Evolutionary conservation across 2,113 vertebrate species (phyloP).

Genomic region (Etia nguti): DNA sequence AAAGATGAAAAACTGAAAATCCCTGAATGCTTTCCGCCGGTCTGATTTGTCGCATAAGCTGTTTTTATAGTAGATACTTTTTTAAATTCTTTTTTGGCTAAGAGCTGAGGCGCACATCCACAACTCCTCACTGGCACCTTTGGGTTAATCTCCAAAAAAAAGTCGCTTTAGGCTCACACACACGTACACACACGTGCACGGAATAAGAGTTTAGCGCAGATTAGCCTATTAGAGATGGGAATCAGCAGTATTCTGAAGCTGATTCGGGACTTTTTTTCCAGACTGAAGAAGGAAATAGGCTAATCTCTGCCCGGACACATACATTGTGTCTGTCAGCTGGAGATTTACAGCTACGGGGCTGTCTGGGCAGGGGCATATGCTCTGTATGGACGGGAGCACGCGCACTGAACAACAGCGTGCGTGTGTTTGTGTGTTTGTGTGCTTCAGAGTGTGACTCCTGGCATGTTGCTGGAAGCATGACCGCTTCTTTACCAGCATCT

Average conservation of each 20-base stretch:
- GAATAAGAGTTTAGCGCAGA: conserved; percentile 30
- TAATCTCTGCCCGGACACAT: conserved; percentile 54
- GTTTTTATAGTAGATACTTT: neutral
- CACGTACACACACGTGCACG: neutral
- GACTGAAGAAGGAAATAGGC: conserved; percentile 29
- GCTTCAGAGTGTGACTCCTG: neutral
- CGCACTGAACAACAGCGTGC: neutral
- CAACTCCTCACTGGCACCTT: conserved; percentile 6
- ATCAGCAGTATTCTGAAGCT: conserved; percentile 57
- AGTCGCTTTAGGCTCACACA: neutral
- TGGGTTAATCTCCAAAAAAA: conserved; percentile 33
- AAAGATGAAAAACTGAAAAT: neutral
- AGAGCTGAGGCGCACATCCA: neutral
- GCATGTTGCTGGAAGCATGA: conserved; percentile 33
- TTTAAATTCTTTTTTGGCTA: neutral
- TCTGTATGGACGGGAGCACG: neutral
- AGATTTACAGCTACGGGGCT: conserved; percentile 51
- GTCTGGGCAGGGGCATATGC: conserved; percentile 26
- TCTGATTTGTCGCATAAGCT: conserved; percentile 11
- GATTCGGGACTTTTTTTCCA: conserved; percentile 51
- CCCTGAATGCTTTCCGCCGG: neutral
- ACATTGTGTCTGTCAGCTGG: conserved; percentile 30
- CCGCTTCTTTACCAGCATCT: conserved; percentile 46
- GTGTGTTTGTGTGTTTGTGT: neutral
- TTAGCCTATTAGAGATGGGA: conserved; percentile 50